A percentile compares a stretch with the other conserved stretches of the same genome.
These are phyloP conservation scores for Eurystomus gularis DNA, from an alignment of 2,113 vertebrate species.

Conservation along the genomic window DNA sequence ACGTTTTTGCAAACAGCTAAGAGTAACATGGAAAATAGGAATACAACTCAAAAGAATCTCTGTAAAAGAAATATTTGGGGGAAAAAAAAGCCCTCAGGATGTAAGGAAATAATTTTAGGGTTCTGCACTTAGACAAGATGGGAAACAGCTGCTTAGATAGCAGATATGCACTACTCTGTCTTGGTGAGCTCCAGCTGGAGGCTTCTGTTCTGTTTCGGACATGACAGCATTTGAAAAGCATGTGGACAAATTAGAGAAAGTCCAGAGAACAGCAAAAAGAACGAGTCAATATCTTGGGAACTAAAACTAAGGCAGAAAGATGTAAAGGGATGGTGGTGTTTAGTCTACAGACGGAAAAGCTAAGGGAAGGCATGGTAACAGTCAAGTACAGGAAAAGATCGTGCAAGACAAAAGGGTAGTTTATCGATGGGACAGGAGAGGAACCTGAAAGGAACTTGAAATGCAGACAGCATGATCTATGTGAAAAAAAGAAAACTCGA, in stretches of 20 bases:
- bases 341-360: not conserved
- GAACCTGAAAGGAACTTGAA: not conserved
- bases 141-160: slow-evolving; percentile 9
- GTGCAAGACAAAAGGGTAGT: not conserved
- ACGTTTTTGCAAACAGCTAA: not conserved
- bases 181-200: slow-evolving; percentile 1
- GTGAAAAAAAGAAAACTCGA: not conserved
- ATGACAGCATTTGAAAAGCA: not conserved
- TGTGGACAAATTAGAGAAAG: not conserved
- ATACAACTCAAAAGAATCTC: not conserved
- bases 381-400: not conserved
- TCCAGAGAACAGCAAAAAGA: not conserved
- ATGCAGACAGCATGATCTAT: not conserved
- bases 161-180: not conserved
- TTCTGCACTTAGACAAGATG: not conserved
- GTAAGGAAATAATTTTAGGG: not conserved
- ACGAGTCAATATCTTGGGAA: not conserved
- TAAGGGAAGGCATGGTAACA: not conserved
- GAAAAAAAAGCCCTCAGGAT: not conserved
- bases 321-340: not conserved
- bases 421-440: not conserved
- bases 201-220: not conserved
- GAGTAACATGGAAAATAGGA: not conserved
- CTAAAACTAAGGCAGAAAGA: not conserved
- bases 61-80: not conserved